Conservation (phyloP, 2,888 invertebrate genomes). For the Pseudolycoriella hygida region DNA sequence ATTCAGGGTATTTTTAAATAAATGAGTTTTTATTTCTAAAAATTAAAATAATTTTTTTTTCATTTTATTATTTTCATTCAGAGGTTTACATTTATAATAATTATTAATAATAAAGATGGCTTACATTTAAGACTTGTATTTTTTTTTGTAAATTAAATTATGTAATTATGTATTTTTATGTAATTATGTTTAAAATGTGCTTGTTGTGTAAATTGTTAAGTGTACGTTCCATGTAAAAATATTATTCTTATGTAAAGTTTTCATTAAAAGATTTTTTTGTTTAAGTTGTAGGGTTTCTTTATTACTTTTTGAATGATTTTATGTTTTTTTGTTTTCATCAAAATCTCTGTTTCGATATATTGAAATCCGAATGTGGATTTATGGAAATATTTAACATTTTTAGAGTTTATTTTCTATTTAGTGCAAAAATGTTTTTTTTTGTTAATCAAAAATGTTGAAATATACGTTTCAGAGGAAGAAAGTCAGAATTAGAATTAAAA, state of each 20-base stretch:
- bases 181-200: not conserved
- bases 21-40: slow-evolving; percentile 6
- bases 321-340: too few species aligned
- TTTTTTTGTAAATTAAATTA: not conserved
- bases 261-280: not conserved
- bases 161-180: not conserved
- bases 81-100: slow-evolving; percentile 2
- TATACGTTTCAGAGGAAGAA: too few species aligned
- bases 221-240: not conserved
- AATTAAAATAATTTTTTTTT: slow-evolving; percentile 4
- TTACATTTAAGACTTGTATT: slow-evolving; percentile 1
- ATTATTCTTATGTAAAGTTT: not conserved
- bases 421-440: too few species aligned
- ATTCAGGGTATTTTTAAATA: not conserved
- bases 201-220: not conserved
- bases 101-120: slow-evolving; percentile 1
- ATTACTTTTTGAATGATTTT: not conserved
- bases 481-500: too few species aligned
- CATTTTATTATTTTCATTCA: slow-evolving; percentile 1
- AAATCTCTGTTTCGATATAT: too few species aligned
- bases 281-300: not conserved
- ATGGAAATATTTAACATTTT: too few species aligned
- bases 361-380: too few species aligned
- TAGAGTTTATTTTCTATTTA: too few species aligned
- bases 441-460: too few species aligned